Conservation (phyloP, 2,888 invertebrate species). For the Phoenoteleia sp. region DNA sequence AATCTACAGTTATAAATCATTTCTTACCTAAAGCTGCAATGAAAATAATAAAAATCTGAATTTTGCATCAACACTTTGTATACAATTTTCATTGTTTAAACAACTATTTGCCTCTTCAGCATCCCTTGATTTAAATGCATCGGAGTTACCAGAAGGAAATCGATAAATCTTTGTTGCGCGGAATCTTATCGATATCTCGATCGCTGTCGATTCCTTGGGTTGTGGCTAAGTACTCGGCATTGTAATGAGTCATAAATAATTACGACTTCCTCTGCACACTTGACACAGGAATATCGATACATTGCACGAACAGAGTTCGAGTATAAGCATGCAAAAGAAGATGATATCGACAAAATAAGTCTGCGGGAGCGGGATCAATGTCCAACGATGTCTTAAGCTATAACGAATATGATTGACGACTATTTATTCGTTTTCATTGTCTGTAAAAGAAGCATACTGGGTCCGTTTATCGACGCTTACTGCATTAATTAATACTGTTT, state of each 20-base stretch:
- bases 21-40: too few species aligned
- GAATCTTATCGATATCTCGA: conserved; percentile 80
- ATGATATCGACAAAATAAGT: conserved; percentile 62
- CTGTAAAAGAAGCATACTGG: not conserved
- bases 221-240: conserved; percentile 75
- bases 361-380: conserved; percentile 48
- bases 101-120: not conserved
- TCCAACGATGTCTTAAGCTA: conserved; percentile 34
- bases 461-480: conserved; percentile 11
- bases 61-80: not conserved
- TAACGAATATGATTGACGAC: conserved; percentile 14
- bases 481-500: conserved; percentile 12
- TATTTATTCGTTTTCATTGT: not conserved
- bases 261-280: conserved; percentile 75
- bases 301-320: conserved; percentile 59
- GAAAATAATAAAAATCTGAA: not conserved
- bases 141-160: conserved; percentile 67
- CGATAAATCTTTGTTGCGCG: conserved; percentile 82
- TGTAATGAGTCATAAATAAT: conserved; percentile 85
- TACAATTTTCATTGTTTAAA: not conserved
- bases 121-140: conserved; percentile 7
- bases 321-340: conserved; percentile 53
- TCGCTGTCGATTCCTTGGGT: conserved; percentile 80
- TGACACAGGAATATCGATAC: conserved; percentile 50
- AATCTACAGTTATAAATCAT: too few species aligned